phyloP scores from a whole-genome alignment of 2,797 vertebrate species.

The Apogon talboti region DNA sequence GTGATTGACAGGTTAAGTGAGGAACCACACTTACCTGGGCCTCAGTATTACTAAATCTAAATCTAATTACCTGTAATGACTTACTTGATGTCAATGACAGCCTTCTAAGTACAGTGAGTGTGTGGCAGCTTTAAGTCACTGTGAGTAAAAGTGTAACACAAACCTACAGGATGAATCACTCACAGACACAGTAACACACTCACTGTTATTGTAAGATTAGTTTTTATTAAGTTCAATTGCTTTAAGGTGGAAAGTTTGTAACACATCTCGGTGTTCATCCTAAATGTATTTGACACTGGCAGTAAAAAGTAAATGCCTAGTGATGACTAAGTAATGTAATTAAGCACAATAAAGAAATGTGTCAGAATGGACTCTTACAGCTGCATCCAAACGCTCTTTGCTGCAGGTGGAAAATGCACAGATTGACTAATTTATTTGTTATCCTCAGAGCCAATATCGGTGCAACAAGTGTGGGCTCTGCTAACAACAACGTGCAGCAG shows the following conservation, averaged over 20 bases:
- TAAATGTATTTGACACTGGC: no score
- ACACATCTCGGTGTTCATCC: no score
- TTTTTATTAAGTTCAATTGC: no score
- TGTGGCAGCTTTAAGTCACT: conserved; percentile 12
- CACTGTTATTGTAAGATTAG: background rate
- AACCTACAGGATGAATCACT: background rate
- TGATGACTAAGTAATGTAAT: no score
- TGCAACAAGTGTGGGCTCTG: conserved; percentile 7
- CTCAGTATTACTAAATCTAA: conserved; percentile 33
- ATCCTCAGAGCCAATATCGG: conserved; percentile 21
- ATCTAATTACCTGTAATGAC: conserved; percentile 58
- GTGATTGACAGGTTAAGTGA: conserved; percentile 58
- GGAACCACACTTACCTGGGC: conserved; percentile 27
- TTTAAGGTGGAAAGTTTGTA: no score
- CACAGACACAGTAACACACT: background rate
- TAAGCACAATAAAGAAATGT: background rate
- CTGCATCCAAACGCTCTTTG: background rate
- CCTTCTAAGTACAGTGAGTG: conserved; percentile 12
- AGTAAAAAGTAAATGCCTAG: no score
- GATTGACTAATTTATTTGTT: conserved; percentile 22
- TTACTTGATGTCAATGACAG: conserved; percentile 27
- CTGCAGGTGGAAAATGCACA: conserved; percentile 2
- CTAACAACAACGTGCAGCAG: conserved; percentile 16
- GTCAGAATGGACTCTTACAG: background rate
- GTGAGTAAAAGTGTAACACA: conserved; percentile 13